Conservation (phyloP, 2,113 vertebrate genomes). For the Galbula dea region DNA sequence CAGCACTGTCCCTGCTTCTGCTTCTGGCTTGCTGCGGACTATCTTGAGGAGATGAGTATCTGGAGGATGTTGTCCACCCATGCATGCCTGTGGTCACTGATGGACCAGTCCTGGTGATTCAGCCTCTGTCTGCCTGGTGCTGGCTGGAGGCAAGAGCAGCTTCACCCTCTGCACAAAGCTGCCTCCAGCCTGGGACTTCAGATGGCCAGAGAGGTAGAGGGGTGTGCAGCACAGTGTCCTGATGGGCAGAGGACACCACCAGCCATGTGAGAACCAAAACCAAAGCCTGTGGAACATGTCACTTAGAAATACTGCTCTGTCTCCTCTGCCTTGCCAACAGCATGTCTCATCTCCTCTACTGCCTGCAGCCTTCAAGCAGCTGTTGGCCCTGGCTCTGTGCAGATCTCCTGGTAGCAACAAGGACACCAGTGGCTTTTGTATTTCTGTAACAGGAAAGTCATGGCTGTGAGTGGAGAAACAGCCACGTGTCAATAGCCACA, state of each 20-base stretch:
- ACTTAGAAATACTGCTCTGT: fast-evolving
- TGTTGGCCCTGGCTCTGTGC: background rate
- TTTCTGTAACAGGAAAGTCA: background rate
- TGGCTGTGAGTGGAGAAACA: background rate
- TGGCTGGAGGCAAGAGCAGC: background rate
- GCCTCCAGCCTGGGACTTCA: background rate
- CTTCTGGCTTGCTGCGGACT: fast-evolving
- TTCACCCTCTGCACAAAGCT: background rate
- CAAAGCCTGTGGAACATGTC: fast-evolving
- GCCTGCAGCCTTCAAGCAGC: background rate
- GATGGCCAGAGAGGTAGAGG: fast-evolving
- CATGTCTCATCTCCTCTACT: fast-evolving
- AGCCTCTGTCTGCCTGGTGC: background rate
- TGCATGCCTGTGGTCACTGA: fast-evolving
- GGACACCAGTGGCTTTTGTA: fast-evolving
- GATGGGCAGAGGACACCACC: background rate
- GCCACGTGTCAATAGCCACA: fast-evolving
- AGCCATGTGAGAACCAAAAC: fast-evolving
- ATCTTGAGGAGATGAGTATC: fast-evolving
- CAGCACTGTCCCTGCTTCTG: background rate
- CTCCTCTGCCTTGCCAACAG: background rate
- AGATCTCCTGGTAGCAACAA: fast-evolving
- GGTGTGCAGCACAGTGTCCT: fast-evolving
- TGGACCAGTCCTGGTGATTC: background rate
- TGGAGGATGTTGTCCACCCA: fast-evolving